Conservation (phyloP, 1,140 invertebrate genomes). For the Drosophila mayri region DNA sequence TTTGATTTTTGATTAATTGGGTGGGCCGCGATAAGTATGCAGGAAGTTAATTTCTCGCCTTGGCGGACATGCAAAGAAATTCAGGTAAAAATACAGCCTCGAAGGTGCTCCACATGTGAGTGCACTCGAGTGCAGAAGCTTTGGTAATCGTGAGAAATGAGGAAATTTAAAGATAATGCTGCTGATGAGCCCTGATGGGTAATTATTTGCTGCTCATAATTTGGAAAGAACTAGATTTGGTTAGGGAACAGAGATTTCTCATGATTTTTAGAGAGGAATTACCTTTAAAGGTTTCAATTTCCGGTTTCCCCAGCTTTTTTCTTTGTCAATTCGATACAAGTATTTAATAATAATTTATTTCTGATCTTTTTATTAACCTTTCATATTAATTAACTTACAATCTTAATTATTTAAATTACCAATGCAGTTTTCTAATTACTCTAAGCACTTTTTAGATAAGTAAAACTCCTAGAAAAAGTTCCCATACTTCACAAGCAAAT, state of each 20-base stretch:
- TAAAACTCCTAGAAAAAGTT: not conserved
- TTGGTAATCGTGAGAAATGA: constrained; percentile 21
- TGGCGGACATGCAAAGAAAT: constrained; percentile 34
- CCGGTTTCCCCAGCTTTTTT: too few species aligned
- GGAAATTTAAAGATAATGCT: constrained; percentile 13
- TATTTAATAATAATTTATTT: too few species aligned
- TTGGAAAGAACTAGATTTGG: constrained; percentile 19
- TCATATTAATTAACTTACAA: not conserved
- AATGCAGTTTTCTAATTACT: not conserved
- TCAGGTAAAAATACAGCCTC: constrained; percentile 1
- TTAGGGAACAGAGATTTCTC: not conserved
- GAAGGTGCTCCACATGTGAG: constrained; percentile 19
- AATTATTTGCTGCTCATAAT: constrained; percentile 21
- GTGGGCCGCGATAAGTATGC: constrained; percentile 54
- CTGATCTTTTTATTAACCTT: too few species aligned
- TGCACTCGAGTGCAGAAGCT: constrained; percentile 30
- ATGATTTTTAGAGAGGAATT: not conserved
- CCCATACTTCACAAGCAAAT: constrained; percentile 5
- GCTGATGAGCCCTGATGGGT: constrained; percentile 3
- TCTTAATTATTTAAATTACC: not conserved
- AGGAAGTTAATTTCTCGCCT: constrained; percentile 64
- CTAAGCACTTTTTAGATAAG: not conserved
- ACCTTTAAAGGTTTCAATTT: not conserved
- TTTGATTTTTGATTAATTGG: constrained; percentile 72
- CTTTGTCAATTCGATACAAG: too few species aligned